Base-by-base conservation (phyloP, 2,888 invertebrate species). In the Sesia apiformis region DNA sequence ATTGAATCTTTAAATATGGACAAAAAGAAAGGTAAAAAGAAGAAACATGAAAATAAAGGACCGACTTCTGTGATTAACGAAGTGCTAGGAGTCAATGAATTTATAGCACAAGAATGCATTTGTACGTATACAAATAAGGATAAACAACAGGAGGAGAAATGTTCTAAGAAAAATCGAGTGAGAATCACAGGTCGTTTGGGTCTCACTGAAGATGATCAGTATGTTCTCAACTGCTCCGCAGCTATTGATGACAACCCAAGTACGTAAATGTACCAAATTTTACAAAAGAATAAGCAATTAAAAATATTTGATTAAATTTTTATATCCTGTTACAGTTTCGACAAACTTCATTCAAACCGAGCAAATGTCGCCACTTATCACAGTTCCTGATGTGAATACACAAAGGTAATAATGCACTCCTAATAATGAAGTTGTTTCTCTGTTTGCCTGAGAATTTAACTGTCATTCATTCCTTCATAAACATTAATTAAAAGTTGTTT, bases 131-230 rank as follows among this genome's bases (percentile, higher is more conserved):
- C 54, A 3, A 52, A 56, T 38, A 58, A 49, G 40, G 39, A 53
- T 39, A 5, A 46, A 6, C 46, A 53, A 49, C 23, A 3, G 38
- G 39, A 42, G n/a, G 55, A 60, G 50, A 40, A 60, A 3, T 55
- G 56, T 1, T 23, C 52, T 3, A 62, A 58, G 3, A 74, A 63
- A 58, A 81, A 76, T 59, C 72, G 72, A 39, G 70, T 86, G 0
- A 72, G 68, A 53, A 79, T 88, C 54, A 69, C 72, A 40, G 86
- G 88, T 5, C 74, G 70, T 51, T 60, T 88, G 7, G 88, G 85
- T 0, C 59, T 81, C 3, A 76, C 70, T 40, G 66, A 76, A 42
- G 70, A 83, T 51, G 80, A 85, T 52, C 71, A 72, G 60, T 86
- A 81, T 56, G 67, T 84, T 2, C 58, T 87, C 40, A 76, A 74